A percentile compares a stretch with the other conserved stretches of the same genome.
These are phyloP conservation scores for Vombatus ursinus DNA, from an alignment of 2,113 vertebrate genomes.

Conservation along the genomic window DNA sequence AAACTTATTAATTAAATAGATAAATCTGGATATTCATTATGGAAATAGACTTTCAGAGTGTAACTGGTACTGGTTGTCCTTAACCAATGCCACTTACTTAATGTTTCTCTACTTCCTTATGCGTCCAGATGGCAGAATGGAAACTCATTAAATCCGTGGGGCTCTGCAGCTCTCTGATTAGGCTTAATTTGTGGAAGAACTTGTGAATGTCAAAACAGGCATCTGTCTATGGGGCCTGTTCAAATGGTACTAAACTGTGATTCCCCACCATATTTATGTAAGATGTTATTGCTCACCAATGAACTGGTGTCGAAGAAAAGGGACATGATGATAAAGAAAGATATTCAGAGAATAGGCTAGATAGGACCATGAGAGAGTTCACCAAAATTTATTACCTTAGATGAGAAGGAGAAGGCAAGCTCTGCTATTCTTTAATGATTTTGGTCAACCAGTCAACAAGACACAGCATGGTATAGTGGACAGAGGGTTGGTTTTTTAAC, in stretches of 20 bases:
- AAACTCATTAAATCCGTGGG: conserved; percentile 49
- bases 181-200: conserved; percentile 52
- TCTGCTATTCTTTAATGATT: conserved; percentile 5
- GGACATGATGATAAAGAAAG: conserved; percentile 28
- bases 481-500: background rate
- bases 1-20: background rate
- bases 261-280: background rate
- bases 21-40: conserved; percentile 44
- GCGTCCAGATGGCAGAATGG: conserved; percentile 67
- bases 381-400: conserved; percentile 12
- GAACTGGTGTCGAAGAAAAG: conserved; percentile 1
- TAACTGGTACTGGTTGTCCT: conserved; percentile 54
- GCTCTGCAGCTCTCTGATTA: conserved; percentile 55
- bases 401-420: background rate
- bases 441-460: background rate
- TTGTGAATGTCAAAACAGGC: conserved; percentile 22
- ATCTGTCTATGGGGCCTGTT: background rate
- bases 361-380: background rate
- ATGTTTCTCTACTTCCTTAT: conserved; percentile 66
- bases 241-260: conserved; percentile 23
- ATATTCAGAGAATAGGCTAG: conserved; percentile 12
- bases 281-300: conserved; percentile 13
- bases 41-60: conserved; percentile 44
- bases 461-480: background rate
- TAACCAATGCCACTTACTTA: conserved; percentile 61